A percentile compares a stretch with the other conserved stretches of the same genome.
phyloP scores from a whole-genome alignment of 2,113 vertebrate species.

The Mionectes macconnelli region DNA sequence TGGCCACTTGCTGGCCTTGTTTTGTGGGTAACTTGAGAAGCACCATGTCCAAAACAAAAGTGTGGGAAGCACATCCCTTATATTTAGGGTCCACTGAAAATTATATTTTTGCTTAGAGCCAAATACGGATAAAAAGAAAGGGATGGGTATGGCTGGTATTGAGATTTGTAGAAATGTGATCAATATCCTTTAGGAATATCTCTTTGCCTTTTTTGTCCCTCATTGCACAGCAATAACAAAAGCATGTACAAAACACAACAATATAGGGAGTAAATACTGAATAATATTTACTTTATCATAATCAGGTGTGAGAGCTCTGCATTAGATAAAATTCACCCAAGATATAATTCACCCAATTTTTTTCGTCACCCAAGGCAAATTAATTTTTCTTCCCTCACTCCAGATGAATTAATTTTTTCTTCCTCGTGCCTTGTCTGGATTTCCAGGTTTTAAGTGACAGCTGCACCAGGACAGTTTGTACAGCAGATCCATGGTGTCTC shows the following conservation, averaged over 20 bases:
- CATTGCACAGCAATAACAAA: neutral
- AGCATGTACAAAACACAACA: neutral
- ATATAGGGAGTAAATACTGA: neutral
- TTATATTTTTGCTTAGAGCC: neutral
- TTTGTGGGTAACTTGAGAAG: neutral
- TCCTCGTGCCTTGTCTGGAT: neutral
- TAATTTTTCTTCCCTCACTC: neutral
- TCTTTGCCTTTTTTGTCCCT: neutral
- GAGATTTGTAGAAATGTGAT: neutral
- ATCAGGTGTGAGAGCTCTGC: neutral
- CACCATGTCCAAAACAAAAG: neutral
- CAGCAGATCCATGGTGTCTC: neutral
- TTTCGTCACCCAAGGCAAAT: neutral
- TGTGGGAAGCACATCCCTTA: neutral
- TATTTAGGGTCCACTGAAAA: neutral
- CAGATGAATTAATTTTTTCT: neutral
- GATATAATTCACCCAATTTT: neutral
- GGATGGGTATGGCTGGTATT: neutral
- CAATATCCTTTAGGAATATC: neutral
- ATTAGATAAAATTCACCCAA: neutral
- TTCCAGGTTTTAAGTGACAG: neutral
- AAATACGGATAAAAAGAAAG: neutral
- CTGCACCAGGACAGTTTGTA: neutral
- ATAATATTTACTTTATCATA: neutral
- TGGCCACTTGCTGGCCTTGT: fast-evolving